Evolutionary conservation across 2,113 vertebrate species (phyloP), one percentile per base, ranked within the genome.

Genomic region (Ursus arctos): DNA sequence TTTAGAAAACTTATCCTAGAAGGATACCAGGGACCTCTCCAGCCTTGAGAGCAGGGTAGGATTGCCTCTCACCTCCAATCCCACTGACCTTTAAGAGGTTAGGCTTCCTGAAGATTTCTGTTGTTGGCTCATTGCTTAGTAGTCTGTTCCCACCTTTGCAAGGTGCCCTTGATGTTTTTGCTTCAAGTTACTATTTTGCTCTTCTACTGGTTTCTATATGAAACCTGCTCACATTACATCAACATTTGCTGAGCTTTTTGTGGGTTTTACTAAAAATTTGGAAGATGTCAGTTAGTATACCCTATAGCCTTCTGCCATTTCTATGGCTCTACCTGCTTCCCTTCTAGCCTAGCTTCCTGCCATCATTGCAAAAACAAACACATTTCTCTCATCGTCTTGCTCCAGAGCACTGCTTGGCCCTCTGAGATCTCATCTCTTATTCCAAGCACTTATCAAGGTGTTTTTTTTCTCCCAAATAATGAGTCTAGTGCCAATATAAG

Each of bases 211-310:
- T 88, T 71, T 93, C 63, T 55, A 6, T 69, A 24, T 81, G 53
- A 87, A 91, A 88, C 90, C 57, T 6, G 28, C 14, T 92, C 33
- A 76, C 31, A n/a, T 67, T 3, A 89, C 26, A 49, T 28, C 72
- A 72, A n/a, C n/a, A 69, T 77, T 94, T 95, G 71, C 28, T 91
- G 85, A 95, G 24, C 51, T 76, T 95, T 85, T 61, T 91, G 69
- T 90, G 55, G 21, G 53, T 89, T 88, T 94, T 83, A 67, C 31
- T 74, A 72, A 87, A 83, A 51, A 26, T 57, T 19, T 77, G 36
- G 61, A 86, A 61, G 61, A 24, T 14, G 33, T 91, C 9, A 40
- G 7, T 31, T 63, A 74, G 61, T 63, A 33, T 0, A 40, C 10
- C 59, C 87, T 33, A 36, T 0, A 76, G 15, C 3, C 7, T 61